Evolutionary conservation across 1,140 invertebrate species (phyloP).

Genomic region (Drosophila gunungcola): DNA sequence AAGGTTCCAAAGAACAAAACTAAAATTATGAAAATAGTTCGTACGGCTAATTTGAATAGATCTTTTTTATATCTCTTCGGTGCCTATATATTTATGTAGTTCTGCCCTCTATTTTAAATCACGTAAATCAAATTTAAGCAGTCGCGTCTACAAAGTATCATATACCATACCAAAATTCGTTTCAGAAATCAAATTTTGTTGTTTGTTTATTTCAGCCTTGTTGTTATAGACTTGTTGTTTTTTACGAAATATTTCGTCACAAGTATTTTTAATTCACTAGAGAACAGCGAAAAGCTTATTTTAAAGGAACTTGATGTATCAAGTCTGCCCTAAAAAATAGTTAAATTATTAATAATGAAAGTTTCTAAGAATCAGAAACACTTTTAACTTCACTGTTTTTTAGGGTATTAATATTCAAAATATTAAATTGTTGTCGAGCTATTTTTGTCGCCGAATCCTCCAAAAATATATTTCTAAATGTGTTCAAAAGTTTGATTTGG

Average conservation of each 20-base stretch:
- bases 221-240: conserved; percentile 21
- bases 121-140: conserved; percentile 69
- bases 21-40: background rate
- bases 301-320: conserved; percentile 23
- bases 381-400: background rate
- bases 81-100: conserved; percentile 2
- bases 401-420: background rate
- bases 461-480: conserved; percentile 31
- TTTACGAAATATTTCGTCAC: conserved; percentile 41
- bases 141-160: conserved; percentile 18
- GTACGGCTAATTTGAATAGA: background rate
- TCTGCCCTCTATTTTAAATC: conserved; percentile 34
- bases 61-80: background rate
- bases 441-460: conserved; percentile 9
- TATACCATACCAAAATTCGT: conserved; percentile 6
- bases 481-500: conserved; percentile 25
- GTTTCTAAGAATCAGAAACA: background rate
- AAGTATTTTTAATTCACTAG: conserved; percentile 32
- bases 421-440: background rate
- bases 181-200: conserved; percentile 21
- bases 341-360: background rate
- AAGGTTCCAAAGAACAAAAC: no score
- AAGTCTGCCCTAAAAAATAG: conserved; percentile 1
- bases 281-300: conserved; percentile 24
- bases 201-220: conserved; percentile 35